Base-by-base conservation (phyloP, 2,113 vertebrate species). In the Brienomyrus brachyistius region DNA sequence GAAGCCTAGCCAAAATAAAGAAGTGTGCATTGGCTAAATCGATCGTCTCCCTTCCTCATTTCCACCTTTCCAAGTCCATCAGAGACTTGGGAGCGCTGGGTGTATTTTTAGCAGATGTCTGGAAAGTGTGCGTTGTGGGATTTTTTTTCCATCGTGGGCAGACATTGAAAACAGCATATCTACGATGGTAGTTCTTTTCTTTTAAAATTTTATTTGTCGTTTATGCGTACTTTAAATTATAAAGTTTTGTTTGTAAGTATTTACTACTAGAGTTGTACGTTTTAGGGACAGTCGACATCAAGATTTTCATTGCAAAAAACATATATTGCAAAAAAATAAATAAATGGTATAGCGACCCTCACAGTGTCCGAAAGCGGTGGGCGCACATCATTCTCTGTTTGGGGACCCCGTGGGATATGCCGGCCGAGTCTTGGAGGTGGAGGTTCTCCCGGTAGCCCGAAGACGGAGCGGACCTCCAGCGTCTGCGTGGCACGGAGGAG, bases 341-440 rank as follows among this genome's bases (percentile, higher is more conserved):
- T 13, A 31, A n/a, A 70, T 27, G n/a, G 10, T 70, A 27, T 70
- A 70, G 62, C 62, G 74, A 5, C 35, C n/a, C 43, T n/a, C 19
- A 23, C 43, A 9, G 40, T 23, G 31, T 89, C 62, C 21, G 47
- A 31, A 21, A 50, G 88, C 50, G 59, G 47, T 70, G 66, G 66
- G 47, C 45, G n/a, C 35, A 54, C 45, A n/a, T 84, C 43, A 48
- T 48, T 52, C 43, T 80, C 11, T 70, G 40, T 89, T 66, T 40
- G 85, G 13, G 27, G 62, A 27, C 74, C 35, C 51, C 70, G 88
- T 21, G 31, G 90, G 91, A 90, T 89, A 91, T 89, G 45, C 89
- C 40, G 51, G 87, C 70, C 59, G 43, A 31, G n/a, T 31, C 27
- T n/a, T n/a, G n/a, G 3, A 31, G 62, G 62, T 31, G 62, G 62